phyloP scores from a whole-genome alignment of 2,113 vertebrate genomes.

The Pelecanus crispus region DNA sequence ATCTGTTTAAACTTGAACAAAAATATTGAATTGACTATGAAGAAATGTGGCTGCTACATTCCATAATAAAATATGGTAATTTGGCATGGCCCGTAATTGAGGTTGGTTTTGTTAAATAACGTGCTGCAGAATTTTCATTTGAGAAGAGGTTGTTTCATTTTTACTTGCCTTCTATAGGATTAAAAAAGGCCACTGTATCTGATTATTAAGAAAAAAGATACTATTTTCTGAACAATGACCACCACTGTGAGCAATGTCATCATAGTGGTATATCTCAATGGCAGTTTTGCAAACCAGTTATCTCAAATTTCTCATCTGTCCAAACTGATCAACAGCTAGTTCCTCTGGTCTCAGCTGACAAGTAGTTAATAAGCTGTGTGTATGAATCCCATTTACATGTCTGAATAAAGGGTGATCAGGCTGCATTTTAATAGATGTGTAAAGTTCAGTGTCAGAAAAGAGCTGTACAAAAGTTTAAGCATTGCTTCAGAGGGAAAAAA shows the following conservation, averaged over 20 bases:
- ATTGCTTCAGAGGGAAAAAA: neutral
- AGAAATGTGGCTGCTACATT: neutral
- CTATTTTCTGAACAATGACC: neutral
- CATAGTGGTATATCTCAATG: neutral
- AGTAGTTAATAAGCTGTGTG: neutral
- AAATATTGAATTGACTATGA: constrained; percentile 46
- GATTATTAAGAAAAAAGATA: neutral
- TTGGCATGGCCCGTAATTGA: neutral
- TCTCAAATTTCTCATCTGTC: neutral
- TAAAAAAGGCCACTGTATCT: neutral
- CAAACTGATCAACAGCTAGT: neutral
- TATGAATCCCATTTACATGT: neutral
- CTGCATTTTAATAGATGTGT: neutral
- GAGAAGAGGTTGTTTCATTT: neutral
- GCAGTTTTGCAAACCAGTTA: neutral
- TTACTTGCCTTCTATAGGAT: neutral
- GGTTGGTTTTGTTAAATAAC: neutral
- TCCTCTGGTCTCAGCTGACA: neutral
- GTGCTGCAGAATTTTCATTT: neutral
- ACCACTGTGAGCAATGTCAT: neutral
- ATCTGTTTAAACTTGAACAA: constrained; percentile 47
- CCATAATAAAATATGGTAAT: constrained; percentile 4
- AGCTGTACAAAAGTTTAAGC: neutral
- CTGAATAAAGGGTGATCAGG: neutral
- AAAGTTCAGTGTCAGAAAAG: neutral